phyloP scores from a whole-genome alignment of 1,140 invertebrate genomes.

The Cydia pomonella region DNA sequence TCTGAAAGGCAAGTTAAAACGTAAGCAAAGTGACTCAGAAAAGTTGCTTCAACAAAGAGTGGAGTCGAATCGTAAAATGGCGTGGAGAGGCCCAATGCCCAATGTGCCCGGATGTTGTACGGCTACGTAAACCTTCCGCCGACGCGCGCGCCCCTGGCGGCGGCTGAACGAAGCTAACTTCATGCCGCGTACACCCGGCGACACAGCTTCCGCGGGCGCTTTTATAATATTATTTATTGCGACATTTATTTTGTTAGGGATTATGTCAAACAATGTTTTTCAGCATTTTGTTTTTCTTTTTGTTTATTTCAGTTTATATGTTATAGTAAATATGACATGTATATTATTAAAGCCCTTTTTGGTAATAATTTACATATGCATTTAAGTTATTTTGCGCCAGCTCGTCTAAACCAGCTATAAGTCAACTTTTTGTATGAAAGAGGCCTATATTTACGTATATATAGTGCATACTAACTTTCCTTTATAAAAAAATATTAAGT shows the following conservation, averaged over 20 bases:
- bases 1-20: slow-evolving; percentile 63
- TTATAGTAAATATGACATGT: neutral
- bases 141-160: slow-evolving; percentile 67
- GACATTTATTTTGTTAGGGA: slow-evolving; percentile 34
- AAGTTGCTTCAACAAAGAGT: slow-evolving; percentile 72
- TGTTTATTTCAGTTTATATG: neutral
- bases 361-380: too few relatives aligned
- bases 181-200: slow-evolving; percentile 67
- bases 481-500: too few relatives aligned
- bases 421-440: neutral
- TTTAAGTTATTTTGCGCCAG: too few relatives aligned
- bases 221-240: slow-evolving; percentile 40
- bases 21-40: slow-evolving; percentile 59
- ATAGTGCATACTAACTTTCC: neutral
- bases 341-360: too few relatives aligned
- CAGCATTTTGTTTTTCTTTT: neutral
- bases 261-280: neutral
- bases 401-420: too few relatives aligned
- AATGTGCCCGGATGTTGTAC: slow-evolving; percentile 76
- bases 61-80: slow-evolving; percentile 65
- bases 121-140: slow-evolving; percentile 80
- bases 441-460: neutral
- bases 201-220: slow-evolving; percentile 50
- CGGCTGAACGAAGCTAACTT: slow-evolving; percentile 65
- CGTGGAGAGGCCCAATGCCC: slow-evolving; percentile 77